phyloP scores from a whole-genome alignment of 1,140 invertebrate species.

The Patella vulgata region DNA sequence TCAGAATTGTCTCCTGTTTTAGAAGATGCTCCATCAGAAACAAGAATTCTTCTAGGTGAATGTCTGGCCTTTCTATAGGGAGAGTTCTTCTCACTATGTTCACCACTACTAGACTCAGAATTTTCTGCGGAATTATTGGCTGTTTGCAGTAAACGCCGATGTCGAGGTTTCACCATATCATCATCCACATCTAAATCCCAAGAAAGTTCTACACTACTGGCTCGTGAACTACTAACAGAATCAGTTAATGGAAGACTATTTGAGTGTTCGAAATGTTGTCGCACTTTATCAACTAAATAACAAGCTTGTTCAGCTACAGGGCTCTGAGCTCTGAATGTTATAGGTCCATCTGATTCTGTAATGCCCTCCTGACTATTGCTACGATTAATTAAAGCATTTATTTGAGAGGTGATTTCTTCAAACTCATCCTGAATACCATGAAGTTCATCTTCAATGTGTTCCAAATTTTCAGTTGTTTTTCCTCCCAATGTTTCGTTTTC shows the following conservation, averaged over 20 bases:
- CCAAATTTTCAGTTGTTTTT: constrained; percentile 36
- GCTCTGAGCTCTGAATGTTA: not conserved
- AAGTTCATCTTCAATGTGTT: constrained; percentile 54
- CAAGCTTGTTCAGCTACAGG: constrained; percentile 16
- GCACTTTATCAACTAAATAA: constrained; percentile 17
- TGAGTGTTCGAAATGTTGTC: constrained; percentile 14
- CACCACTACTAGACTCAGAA: not conserved
- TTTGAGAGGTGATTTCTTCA: constrained; percentile 46
- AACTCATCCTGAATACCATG: constrained; percentile 56
- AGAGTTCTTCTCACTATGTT: too few relatives aligned
- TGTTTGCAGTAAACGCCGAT: not conserved
- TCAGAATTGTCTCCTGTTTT: too few relatives aligned
- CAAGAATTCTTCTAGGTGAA: too few relatives aligned
- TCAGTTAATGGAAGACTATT: constrained; percentile 26
- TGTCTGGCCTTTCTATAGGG: too few relatives aligned
- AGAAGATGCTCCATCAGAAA: too few relatives aligned
- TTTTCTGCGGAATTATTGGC: not conserved
- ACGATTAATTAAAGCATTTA: constrained; percentile 41
- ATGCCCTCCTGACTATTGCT: constrained; percentile 18
- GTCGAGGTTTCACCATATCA: not conserved
- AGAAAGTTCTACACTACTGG: constrained; percentile 39
- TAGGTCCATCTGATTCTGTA: constrained; percentile 9
- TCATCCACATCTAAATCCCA: constrained; percentile 39
- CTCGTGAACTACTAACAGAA: constrained; percentile 29
- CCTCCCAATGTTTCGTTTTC: constrained; percentile 28